A percentile compares a stretch with the other conserved stretches of the same genome.
Conservation (phyloP, 2,113 vertebrate genomes). For the Salvelinus sp. region DNA sequence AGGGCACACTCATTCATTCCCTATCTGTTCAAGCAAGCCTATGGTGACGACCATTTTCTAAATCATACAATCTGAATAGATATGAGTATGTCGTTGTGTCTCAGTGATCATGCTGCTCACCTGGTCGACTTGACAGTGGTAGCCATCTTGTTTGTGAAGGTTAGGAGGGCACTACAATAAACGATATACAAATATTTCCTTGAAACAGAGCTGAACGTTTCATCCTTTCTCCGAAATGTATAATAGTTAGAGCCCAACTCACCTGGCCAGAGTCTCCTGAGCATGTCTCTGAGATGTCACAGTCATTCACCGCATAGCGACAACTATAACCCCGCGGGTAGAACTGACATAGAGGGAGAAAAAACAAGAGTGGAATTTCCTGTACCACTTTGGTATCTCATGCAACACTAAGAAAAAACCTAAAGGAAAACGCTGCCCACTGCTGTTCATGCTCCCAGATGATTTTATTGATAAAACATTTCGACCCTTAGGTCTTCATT, state of each 20-base stretch:
- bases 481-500: no score
- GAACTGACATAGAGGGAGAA: constrained; percentile 74
- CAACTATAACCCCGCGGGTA: constrained; percentile 90
- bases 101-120: constrained; percentile 62
- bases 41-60: neutral
- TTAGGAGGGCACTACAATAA: constrained; percentile 91
- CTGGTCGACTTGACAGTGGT: constrained; percentile 90
- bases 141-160: constrained; percentile 97
- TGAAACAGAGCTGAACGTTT: neutral
- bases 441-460: no score
- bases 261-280: constrained; percentile 97
- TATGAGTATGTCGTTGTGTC: neutral
- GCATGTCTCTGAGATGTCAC: constrained; percentile 93
- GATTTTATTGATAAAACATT: no score
- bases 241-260: constrained; percentile 20
- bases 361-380: neutral
- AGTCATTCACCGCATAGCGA: constrained; percentile 91
- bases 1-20: neutral
- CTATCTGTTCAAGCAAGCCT: neutral
- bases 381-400: neutral
- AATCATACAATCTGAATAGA: neutral
- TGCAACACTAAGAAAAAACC: no score
- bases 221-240: neutral
- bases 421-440: no score
- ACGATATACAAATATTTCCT: constrained; percentile 12